These are phyloP conservation scores for Labrus mixtus DNA, from an alignment of 2,113 vertebrate species.

Conservation along the genomic window DNA sequence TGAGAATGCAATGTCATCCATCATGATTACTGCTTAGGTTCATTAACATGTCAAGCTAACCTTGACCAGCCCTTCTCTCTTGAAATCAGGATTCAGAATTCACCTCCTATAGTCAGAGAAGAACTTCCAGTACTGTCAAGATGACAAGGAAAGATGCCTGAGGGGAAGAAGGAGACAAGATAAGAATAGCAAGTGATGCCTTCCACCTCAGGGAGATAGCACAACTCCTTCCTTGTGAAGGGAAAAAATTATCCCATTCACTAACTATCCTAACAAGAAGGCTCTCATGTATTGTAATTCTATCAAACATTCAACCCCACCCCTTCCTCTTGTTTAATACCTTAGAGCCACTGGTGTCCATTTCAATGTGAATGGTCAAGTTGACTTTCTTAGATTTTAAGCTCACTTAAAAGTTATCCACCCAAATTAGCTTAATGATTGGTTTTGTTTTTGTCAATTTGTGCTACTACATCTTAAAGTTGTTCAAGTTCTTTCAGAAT, in stretches of 20 bases:
- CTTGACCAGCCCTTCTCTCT: constrained; percentile 70
- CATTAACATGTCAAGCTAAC: constrained; percentile 80
- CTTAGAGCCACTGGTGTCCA: not conserved
- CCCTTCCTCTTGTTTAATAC: not conserved
- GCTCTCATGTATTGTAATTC: constrained; percentile 22
- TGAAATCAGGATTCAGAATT: constrained; percentile 63
- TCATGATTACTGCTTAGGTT: constrained; percentile 69
- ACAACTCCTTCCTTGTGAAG: constrained; percentile 37
- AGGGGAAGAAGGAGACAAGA: constrained; percentile 58
- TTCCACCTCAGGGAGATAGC: constrained; percentile 65
- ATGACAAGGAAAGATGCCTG: constrained; percentile 78
- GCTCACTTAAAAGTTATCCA: not conserved
- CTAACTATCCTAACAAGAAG: constrained; percentile 29
- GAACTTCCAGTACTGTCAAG: constrained; percentile 77
- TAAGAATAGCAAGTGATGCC: constrained; percentile 75
- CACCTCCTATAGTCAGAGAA: constrained; percentile 54
- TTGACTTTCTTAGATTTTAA: not conserved
- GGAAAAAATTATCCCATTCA: constrained; percentile 54
- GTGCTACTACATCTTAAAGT: too few relatives aligned
- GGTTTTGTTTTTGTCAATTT: too few relatives aligned
- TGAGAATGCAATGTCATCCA: constrained; percentile 61
- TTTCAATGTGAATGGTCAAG: not conserved
- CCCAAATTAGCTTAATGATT: not conserved
- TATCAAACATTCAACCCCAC: not conserved
- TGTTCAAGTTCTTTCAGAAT: not conserved